A percentile compares a stretch with the other conserved stretches of the same genome.
Evolutionary conservation across 2,797 vertebrate species (phyloP).

Genomic region (Cynopterus sphinx): DNA sequence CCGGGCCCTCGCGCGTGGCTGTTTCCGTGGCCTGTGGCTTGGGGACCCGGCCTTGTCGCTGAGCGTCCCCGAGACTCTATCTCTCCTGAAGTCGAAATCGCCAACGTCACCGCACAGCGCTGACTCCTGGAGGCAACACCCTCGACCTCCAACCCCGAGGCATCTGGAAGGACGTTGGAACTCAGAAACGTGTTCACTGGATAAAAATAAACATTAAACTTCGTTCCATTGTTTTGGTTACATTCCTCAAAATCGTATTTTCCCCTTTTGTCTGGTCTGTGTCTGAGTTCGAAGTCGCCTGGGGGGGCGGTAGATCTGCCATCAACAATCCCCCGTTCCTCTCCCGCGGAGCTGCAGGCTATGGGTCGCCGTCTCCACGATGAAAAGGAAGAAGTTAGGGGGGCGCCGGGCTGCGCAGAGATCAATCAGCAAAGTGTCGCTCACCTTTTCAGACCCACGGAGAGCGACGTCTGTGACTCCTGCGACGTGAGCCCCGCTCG

Average conservation of each 20-base stretch:
- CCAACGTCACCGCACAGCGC: neutral
- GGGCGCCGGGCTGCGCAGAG: neutral
- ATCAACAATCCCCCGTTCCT: neutral
- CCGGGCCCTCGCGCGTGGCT: neutral
- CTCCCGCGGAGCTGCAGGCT: neutral
- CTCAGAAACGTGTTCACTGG: neutral
- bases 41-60: slow-evolving; percentile 21
- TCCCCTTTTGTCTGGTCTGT: neutral
- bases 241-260: neutral
- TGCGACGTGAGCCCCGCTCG: neutral
- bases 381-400: slow-evolving; percentile 43
- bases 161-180: slow-evolving; percentile 31
- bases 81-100: neutral
- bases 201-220: neutral
- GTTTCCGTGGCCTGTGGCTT: neutral
- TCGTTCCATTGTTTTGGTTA: neutral
- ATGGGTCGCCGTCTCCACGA: neutral
- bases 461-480: neutral
- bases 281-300: neutral
- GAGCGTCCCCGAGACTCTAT: neutral
- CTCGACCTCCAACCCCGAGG: neutral
- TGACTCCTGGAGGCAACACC: neutral
- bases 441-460: neutral
- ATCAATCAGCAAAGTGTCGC: neutral
- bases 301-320: neutral